These are phyloP conservation scores for Venturia canescens DNA, from an alignment of 1,140 invertebrate species.

Conservation along the genomic window DNA sequence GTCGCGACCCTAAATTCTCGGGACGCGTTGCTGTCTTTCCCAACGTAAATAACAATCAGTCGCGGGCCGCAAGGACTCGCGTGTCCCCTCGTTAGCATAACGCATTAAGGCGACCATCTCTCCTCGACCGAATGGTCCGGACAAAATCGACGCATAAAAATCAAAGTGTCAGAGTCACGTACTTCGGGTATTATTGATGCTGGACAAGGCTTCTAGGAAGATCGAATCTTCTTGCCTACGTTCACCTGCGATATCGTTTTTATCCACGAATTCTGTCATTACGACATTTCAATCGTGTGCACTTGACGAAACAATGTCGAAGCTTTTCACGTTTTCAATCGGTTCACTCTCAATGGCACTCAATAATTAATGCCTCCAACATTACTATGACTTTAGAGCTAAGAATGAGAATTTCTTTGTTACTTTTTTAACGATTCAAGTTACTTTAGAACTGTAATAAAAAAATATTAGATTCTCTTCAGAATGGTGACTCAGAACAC, in stretches of 20 bases:
- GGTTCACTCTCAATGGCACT: too few species aligned
- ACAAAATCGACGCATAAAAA: constrained; percentile 22
- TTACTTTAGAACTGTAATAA: too few species aligned
- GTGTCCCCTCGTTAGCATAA: constrained; percentile 48
- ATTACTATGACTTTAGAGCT: too few species aligned
- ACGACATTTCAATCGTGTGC: neutral
- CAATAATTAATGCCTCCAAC: too few species aligned
- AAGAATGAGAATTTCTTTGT: too few species aligned
- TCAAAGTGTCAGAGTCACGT: neutral
- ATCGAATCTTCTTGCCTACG: neutral
- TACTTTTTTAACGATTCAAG: too few species aligned
- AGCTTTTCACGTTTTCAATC: too few species aligned
- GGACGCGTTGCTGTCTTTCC: constrained; percentile 18
- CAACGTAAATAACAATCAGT: constrained; percentile 52
- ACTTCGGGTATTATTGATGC: constrained; percentile 40
- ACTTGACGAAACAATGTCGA: neutral
- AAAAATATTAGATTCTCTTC: too few species aligned
- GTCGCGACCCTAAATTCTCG: constrained; percentile 18
- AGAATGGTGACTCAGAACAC: too few species aligned
- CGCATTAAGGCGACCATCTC: constrained; percentile 23
- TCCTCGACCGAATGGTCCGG: neutral
- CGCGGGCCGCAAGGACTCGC: constrained; percentile 10
- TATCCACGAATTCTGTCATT: neutral
- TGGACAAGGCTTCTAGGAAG: constrained; percentile 1
- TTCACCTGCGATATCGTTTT: neutral